Conservation (phyloP, 2,113 vertebrate genomes). For the Mirza zaza region DNA sequence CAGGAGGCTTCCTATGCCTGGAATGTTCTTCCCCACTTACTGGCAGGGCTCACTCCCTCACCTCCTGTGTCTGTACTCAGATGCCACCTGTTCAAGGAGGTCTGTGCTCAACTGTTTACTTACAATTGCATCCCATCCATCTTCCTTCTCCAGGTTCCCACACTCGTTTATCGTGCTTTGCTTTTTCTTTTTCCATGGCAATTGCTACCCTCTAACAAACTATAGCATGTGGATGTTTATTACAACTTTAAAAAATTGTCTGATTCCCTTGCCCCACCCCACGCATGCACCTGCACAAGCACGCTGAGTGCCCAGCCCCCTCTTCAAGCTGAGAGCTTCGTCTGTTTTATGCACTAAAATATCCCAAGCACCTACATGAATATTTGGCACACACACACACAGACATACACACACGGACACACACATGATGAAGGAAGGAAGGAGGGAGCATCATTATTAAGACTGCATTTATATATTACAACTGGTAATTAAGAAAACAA, state of each 20-base stretch:
- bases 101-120: rapidly evolving
- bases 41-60: neutral
- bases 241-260: neutral
- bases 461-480: neutral
- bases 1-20: too few species aligned
- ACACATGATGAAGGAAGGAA: neutral
- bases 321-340: neutral
- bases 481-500: neutral
- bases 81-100: neutral
- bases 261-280: rapidly evolving
- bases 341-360: neutral
- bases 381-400: neutral
- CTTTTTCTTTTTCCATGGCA: neutral
- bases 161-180: neutral
- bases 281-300: rapidly evolving
- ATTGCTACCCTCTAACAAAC: neutral
- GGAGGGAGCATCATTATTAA: neutral
- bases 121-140: neutral
- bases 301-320: neutral
- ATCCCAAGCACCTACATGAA: neutral
- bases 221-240: neutral
- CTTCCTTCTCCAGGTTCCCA: neutral
- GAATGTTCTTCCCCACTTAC: neutral
- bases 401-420: too few species aligned
- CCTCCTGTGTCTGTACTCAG: neutral